Base-by-base conservation (phyloP, 2,888 invertebrate species). In the Sarcophaga variegata region DNA sequence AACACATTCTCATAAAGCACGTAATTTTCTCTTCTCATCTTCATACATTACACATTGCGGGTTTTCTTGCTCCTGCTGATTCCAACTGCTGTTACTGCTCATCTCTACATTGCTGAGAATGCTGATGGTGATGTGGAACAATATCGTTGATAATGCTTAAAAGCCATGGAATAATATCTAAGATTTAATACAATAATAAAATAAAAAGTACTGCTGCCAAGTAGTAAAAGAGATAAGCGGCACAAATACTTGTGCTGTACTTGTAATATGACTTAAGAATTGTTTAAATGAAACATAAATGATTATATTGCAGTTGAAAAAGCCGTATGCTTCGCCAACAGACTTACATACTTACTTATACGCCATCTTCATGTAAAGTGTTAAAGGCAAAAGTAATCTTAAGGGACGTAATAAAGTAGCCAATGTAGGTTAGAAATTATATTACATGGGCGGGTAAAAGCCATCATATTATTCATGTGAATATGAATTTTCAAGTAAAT, bases 401-500 rank as follows among this genome's bases (percentile, higher is more conserved):
- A 71, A 54, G 70, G 54, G 11, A 25, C 27, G 69, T 47, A 69
- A 69, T 11, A 45, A 27, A 64, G 49, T 75, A 64, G 76, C 82
- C 82, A 75, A 49, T 66, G 11, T 45, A 64, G 70, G 59, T 49
- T 54, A 2, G 11, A 47, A 71, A 54, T 54, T 54, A 64, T 72
- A 71, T 82, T 47, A 71, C 76, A 82, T 77, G 63, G 62, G 82
- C 77, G 54, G 37, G 54, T 17, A 54, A 66, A 71, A 77, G 71
- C 76, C 70, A 77, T 70, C 70, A 77, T 82, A 82, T 77, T 76
- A 60, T 82, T 82, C 76, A 70, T 82, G 64, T 59, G 71, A 77
- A 83, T 83, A 77, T 77, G 81, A 82, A 77, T 82, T 82, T 82
- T 77, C 76, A 71, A 82, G 71, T 82, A 77, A 82, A 82, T 37